Percentiles rank a stretch among this genome's conserved stretches.
These are phyloP conservation scores for Panonychus citri DNA, from an alignment of 1,140 invertebrate genomes.

Conservation along the genomic window DNA sequence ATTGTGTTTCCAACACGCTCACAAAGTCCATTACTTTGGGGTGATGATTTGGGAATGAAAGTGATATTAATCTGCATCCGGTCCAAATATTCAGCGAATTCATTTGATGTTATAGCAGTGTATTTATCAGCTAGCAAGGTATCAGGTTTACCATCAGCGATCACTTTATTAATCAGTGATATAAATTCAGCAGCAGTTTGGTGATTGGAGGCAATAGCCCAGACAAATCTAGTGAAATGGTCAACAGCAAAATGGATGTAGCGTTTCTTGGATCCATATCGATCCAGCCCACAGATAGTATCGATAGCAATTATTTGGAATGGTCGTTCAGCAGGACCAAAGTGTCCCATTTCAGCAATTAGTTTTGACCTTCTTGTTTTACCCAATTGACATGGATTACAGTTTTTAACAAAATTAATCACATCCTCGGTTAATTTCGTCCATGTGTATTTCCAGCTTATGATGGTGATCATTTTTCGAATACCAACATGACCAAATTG, in stretches of 20 bases:
- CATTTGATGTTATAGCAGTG: background rate
- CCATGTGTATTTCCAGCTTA: no score
- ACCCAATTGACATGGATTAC: background rate
- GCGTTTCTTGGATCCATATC: background rate
- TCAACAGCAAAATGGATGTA: conserved; percentile 4
- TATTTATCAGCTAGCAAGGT: conserved; percentile 1
- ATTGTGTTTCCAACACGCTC: no score
- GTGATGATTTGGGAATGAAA: background rate
- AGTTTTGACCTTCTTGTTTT: background rate
- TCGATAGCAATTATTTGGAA: conserved; percentile 7
- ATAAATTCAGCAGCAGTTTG: conserved; percentile 1
- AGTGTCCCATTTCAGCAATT: background rate
- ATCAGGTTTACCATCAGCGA: background rate
- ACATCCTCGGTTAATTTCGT: background rate
- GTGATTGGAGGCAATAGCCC: background rate
- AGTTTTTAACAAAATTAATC: background rate
- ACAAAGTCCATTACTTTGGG: no score
- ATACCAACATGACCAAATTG: no score
- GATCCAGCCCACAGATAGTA: conserved; percentile 2
- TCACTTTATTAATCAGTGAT: conserved; percentile 1
- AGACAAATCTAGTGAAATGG: conserved; percentile 1
- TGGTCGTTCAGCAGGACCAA: background rate
- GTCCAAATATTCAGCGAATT: background rate
- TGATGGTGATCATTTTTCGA: no score
- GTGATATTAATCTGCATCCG: background rate